These are phyloP conservation scores for Chaetophractus vellerosus DNA, from an alignment of 2,797 vertebrate genomes.

Conservation along the genomic window DNA sequence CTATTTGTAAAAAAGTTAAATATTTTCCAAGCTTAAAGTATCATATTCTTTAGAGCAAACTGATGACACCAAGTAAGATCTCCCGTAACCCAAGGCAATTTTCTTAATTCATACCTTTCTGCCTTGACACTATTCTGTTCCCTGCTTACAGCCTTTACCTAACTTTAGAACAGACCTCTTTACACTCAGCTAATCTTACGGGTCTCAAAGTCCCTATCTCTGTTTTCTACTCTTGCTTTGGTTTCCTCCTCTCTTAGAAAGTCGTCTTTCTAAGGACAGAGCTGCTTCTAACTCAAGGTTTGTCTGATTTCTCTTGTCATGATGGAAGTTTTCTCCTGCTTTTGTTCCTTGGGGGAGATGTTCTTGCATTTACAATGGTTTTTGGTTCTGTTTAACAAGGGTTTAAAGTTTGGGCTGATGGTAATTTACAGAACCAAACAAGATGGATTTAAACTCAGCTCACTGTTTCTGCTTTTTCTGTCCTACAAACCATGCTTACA, in stretches of 20 bases:
- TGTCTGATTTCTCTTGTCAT: slow-evolving; percentile 60
- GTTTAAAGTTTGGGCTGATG: slow-evolving; percentile 28
- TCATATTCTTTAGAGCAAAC: slow-evolving; percentile 14
- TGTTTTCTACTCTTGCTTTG: slow-evolving; percentile 51
- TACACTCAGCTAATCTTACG: background rate
- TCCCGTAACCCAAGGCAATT: background rate
- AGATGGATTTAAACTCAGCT: slow-evolving; percentile 60
- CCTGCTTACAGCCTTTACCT: background rate
- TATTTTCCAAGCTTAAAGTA: slow-evolving; percentile 45
- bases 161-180: background rate
- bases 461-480: slow-evolving; percentile 49
- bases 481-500: background rate
- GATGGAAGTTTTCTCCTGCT: slow-evolving; percentile 27
- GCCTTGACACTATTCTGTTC: background rate
- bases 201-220: background rate
- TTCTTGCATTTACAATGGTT: slow-evolving; percentile 60
- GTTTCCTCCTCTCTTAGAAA: slow-evolving; percentile 29
- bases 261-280: slow-evolving; percentile 49
- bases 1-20: slow-evolving; percentile 3
- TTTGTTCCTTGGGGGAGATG: slow-evolving; percentile 48
- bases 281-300: slow-evolving; percentile 50
- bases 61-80: slow-evolving; percentile 39
- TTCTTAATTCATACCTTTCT: background rate
- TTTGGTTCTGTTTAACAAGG: slow-evolving; percentile 56
- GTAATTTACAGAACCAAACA: slow-evolving; percentile 36